Percentiles rank a stretch among this genome's conserved stretches.
Evolutionary conservation across 64 coral and sea anemone genomes (phyloP).

Genomic region (Catalaphyllia jardinei): DNA sequence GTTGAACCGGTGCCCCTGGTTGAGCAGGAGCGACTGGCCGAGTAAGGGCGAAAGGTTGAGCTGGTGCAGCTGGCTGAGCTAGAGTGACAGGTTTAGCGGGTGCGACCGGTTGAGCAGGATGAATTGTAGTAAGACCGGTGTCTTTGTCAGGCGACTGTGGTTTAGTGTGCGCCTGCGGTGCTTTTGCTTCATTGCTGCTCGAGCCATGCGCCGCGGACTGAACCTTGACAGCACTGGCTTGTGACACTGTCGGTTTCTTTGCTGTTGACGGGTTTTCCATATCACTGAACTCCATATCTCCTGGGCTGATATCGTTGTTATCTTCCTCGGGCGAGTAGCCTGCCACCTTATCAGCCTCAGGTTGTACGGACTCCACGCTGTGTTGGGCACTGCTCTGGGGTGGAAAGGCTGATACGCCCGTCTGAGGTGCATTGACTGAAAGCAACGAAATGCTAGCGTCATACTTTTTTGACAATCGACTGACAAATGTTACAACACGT

Average conservation of each 20-base stretch:
- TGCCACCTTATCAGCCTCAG: not conserved
- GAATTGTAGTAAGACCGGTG: not conserved
- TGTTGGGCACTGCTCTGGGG: not conserved
- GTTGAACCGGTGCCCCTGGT: not conserved
- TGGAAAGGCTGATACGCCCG: constrained; percentile 4
- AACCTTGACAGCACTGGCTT: not conserved
- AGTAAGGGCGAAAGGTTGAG: not conserved
- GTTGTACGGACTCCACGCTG: not conserved
- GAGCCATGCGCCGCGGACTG: not conserved
- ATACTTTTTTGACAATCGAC: not conserved
- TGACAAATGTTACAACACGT: too few relatives aligned
- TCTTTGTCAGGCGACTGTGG: not conserved
- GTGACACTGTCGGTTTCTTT: not conserved
- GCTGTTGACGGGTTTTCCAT: not conserved
- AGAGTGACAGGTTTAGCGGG: not conserved
- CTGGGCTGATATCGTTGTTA: not conserved
- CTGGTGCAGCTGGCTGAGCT: not conserved
- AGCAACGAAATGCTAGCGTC: not conserved
- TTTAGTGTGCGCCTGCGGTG: not conserved
- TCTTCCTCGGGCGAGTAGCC: not conserved
- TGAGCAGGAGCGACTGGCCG: not conserved
- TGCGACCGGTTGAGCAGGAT: not conserved
- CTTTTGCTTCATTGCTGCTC: not conserved
- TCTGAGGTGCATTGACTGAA: constrained; percentile 7
- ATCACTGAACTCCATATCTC: constrained; percentile 20